Evolutionary conservation across 2,113 vertebrate genomes (phyloP), one percentile per base, ranked within the genome.

Genomic region (Dicentrarchus labrax): DNA sequence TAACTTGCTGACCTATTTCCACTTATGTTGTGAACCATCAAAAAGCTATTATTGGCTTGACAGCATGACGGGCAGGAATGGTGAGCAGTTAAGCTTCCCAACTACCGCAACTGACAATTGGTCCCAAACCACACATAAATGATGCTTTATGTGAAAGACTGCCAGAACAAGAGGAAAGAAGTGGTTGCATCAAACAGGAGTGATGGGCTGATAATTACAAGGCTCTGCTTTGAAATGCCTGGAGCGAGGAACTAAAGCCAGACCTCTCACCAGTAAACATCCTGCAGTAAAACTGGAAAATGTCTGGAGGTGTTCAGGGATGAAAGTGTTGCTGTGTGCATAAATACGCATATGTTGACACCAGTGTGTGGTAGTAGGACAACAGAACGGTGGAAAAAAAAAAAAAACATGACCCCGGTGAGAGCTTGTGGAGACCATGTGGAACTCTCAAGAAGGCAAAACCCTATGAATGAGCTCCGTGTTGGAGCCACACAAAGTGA

Each of bases 221-320:
- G 78, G 88, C 56, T 54, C 17, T 4, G 36, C 76, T 88, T 70
- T 69, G 69, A 86, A 87, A 83, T 30, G 78, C 91, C 87, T 3
- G n/a, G 10, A 87, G 88, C 71, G 1, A 54, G 75, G 82, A 90
- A 76, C 64, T 22, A 60, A 48, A 81, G 57, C 21, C 71, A 62
- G 80, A 19, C 78, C 77, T 84, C 87, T 60, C 79, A 53, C 80
- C 87, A 73, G 91, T 86, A 89, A 92, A 94, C 90, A 92, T 93
- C 92, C 92, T 92, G 92, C 91, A 83, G 90, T 91, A 90, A 92
- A 91, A 80, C 54, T 88, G 78, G 84, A 85, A 93, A 88, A 86
- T 82, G 57, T 89, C 79, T 74, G 61, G 61, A 80, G 78, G 81
- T 78, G 79, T 72, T 78, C 41, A 62, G 66, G 59, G 41, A 88